A percentile compares a stretch with the other conserved stretches of the same genome.
These are phyloP conservation scores for Saccopteryx bilineata DNA, from an alignment of 2,113 vertebrate genomes.

Conservation along the genomic window DNA sequence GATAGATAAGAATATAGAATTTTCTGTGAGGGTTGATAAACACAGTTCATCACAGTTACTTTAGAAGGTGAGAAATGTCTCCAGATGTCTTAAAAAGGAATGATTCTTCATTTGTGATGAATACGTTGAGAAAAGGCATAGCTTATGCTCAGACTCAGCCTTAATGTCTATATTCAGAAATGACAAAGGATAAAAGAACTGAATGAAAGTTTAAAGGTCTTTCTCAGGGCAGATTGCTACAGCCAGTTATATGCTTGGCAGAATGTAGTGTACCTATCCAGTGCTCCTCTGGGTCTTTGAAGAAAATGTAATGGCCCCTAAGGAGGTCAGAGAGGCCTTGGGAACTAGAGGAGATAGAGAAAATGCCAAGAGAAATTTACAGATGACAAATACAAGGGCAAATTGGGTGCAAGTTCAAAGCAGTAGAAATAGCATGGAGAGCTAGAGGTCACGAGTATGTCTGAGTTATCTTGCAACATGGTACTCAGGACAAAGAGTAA, in stretches of 20 bases:
- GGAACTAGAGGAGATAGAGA: conserved; percentile 53
- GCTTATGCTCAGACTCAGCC: background rate
- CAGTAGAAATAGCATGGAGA: conserved; percentile 75
- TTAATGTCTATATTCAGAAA: conserved; percentile 35
- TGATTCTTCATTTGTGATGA: conserved; percentile 15
- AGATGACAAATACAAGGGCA: conserved; percentile 68
- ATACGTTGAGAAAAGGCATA: conserved; percentile 49
- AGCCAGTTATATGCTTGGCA: conserved; percentile 36
- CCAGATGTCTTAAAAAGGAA: conserved; percentile 53
- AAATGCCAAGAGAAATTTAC: conserved; percentile 65
- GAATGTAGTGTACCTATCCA: background rate
- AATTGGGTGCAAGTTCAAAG: conserved; percentile 79
- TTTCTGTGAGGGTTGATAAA: conserved; percentile 10
- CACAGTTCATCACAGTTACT: conserved; percentile 24
- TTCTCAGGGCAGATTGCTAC: conserved; percentile 41
- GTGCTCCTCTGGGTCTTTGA: conserved; percentile 55
- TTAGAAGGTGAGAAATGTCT: conserved; percentile 59
- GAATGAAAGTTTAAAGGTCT: conserved; percentile 61
- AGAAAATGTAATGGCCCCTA: conserved; percentile 66
- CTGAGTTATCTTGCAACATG: conserved; percentile 77
- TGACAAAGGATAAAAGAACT: conserved; percentile 25
- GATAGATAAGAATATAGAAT: conserved; percentile 26
- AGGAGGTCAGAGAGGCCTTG: conserved; percentile 76
- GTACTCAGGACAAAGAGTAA: conserved; percentile 49
- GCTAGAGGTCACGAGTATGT: background rate